phyloP scores from a whole-genome alignment of 2,888 invertebrate genomes.

The Platerodrilus igneus region DNA sequence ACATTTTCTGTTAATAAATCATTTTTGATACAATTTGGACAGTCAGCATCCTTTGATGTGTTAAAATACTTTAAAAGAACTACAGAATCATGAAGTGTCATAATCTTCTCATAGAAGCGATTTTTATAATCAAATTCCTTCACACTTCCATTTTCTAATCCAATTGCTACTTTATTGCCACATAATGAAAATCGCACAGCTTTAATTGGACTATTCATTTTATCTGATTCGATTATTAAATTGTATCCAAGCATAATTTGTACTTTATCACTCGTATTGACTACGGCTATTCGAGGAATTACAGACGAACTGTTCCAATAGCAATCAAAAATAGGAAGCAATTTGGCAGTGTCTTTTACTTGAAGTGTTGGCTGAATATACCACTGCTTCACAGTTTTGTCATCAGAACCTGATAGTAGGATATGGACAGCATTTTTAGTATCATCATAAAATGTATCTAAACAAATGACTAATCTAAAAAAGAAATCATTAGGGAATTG shows the following conservation, averaged over 20 bases:
- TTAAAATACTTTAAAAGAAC: conserved; percentile 31
- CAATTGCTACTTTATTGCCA: conserved; percentile 38
- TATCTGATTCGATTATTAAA: conserved; percentile 34
- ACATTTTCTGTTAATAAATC: not conserved
- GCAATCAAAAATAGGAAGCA: conserved; percentile 32
- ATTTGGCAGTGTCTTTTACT: conserved; percentile 23
- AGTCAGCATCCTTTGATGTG: conserved; percentile 12
- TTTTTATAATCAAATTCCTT: conserved; percentile 34
- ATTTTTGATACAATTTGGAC: conserved; percentile 4
- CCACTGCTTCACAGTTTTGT: conserved; percentile 39
- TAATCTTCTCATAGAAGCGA: conserved; percentile 27
- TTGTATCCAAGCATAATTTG: conserved; percentile 36
- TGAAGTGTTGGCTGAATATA: conserved; percentile 34
- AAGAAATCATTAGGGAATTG: too few relatives aligned
- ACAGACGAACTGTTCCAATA: conserved; percentile 28
- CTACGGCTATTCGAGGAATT: conserved; percentile 27
- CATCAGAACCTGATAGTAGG: conserved; percentile 38
- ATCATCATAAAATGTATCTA: conserved; percentile 38
- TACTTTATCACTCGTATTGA: conserved; percentile 31
- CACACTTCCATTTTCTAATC: conserved; percentile 37
- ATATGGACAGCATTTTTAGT: conserved; percentile 37
- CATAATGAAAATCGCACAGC: conserved; percentile 37
- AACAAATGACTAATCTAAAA: conserved; percentile 35
- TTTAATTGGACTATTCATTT: conserved; percentile 29
- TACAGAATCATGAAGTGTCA: conserved; percentile 30